Evolutionary conservation across 2,797 vertebrate species (phyloP).

Genomic region (Lophius americanus): DNA sequence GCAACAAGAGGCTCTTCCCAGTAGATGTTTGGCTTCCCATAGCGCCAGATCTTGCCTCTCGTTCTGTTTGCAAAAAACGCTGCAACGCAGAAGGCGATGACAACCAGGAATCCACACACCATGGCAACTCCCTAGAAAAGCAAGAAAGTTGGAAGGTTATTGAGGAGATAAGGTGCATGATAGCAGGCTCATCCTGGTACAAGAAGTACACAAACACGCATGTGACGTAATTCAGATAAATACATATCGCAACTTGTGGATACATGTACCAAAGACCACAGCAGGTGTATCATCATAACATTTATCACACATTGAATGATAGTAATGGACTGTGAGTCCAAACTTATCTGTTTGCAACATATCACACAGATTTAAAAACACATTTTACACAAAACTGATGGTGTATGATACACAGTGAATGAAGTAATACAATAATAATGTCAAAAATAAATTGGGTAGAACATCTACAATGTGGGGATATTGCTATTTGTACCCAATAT

Average conservation of each 20-base stretch:
- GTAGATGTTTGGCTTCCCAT: conserved; percentile 87
- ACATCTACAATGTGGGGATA: too few species aligned
- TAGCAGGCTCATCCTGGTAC: conserved; percentile 21
- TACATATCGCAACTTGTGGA: conserved; percentile 5
- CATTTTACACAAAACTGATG: not conserved
- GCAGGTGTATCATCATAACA: conserved; percentile 7
- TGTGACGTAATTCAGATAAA: not conserved
- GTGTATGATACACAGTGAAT: not conserved
- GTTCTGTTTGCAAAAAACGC: conserved; percentile 87
- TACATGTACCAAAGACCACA: not conserved
- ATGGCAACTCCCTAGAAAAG: conserved; percentile 86
- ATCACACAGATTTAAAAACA: not conserved
- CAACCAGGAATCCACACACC: conserved; percentile 88
- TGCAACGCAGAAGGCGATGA: conserved; percentile 82
- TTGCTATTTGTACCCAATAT: too few species aligned
- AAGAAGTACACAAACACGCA: conserved; percentile 8
- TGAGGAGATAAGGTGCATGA: conserved; percentile 36
- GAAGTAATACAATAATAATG: too few species aligned
- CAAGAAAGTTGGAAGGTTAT: conserved; percentile 11
- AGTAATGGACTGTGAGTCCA: not conserved
- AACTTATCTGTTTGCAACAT: conserved; percentile 1
- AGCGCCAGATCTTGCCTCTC: conserved; percentile 88
- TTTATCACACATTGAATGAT: not conserved
- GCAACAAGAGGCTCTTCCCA: conserved; percentile 81
- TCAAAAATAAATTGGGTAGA: too few species aligned